Base-by-base conservation (phyloP, 2,888 invertebrate species). In the Diaphora mendica region DNA sequence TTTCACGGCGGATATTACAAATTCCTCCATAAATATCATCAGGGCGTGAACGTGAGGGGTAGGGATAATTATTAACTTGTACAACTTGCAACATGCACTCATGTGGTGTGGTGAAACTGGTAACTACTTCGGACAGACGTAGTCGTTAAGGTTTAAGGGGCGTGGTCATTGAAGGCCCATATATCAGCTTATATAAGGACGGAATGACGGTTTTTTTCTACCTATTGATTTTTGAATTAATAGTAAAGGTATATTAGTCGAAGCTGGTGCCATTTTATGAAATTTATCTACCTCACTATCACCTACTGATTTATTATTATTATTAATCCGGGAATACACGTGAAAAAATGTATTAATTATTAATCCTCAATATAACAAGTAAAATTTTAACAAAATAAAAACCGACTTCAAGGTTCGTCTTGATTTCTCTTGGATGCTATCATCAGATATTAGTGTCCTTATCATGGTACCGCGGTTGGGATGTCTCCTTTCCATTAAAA, bases 61-160 rank as follows among this genome's bases (percentile, higher is more conserved):
- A 26, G 33, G 70, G 77, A 64, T 81, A 81, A 82, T 84, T 84
- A 87, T 86, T 83, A 82, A 76, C 76, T 75, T 64, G 55, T 79
- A 79, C 15, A 51, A 23, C 23, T 55, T 30, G 17, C 62, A 30
- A 62, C 62, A 79, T 83, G 82, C 80, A 84, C 79, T 73, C 70
- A 74, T 48, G 44, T 74, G 67, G 86, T 84, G 84, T 81, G 42
- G 20, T 62, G 86, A 87, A 87, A 88, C 79, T 74, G 59, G 79
- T 79, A 79, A 77, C 78, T 77, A 84, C 82, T 67, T 77, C 79
- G 70, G 69, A 77, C 75, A 74, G 68, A 76, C 35, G 74, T 70
- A 72, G 75, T 85, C 76, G 80, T 85, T 83, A 85, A 72, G 71
- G 65, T 39, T 55, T 59, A 44, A 55, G 62, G 68, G 84, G 84